Percentiles rank a stretch among this genome's conserved stretches.
These are phyloP conservation scores for Diarsia brunnea DNA, from an alignment of 2,888 invertebrate species.

Conservation along the genomic window DNA sequence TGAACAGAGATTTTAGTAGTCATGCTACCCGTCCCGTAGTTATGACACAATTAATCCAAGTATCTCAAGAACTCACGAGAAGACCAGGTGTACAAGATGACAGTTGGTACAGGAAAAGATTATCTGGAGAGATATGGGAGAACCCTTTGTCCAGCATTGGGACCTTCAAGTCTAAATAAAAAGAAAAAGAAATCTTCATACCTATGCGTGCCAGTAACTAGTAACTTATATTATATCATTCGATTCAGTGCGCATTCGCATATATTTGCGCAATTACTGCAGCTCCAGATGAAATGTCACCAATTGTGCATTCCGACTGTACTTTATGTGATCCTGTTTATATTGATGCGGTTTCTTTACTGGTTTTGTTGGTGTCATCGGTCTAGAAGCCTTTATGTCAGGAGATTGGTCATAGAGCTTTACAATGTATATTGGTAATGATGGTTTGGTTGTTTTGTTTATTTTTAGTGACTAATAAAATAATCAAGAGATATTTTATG, in stretches of 20 bases:
- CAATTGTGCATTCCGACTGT: slow-evolving; percentile 53
- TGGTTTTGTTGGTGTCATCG: slow-evolving; percentile 1
- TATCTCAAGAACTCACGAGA: too few species aligned
- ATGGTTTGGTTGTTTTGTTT: not conserved
- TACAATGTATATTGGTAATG: not conserved
- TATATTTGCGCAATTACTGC: slow-evolving; percentile 53
- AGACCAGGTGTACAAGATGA: too few species aligned
- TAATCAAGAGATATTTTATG: too few species aligned
- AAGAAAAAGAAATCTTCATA: not conserved
- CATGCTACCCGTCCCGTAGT: too few species aligned
- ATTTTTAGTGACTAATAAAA: not conserved
- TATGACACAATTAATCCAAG: too few species aligned
- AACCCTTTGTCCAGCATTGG: too few species aligned
- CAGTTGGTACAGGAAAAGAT: too few species aligned
- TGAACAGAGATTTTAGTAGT: not conserved
- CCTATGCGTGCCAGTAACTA: not conserved
- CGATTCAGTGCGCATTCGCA: slow-evolving; percentile 39
- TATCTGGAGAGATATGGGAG: too few species aligned
- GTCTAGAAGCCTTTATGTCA: not conserved
- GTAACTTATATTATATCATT: not conserved
- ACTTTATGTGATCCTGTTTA: slow-evolving; percentile 58
- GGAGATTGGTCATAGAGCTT: slow-evolving; percentile 1
- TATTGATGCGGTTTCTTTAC: slow-evolving; percentile 26
- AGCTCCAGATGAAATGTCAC: slow-evolving; percentile 54
- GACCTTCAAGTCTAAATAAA: too few species aligned